Evolutionary conservation across 1,140 invertebrate genomes (phyloP), one percentile per base, ranked within the genome.

Genomic region (Drosophila pseudoobscura): DNA sequence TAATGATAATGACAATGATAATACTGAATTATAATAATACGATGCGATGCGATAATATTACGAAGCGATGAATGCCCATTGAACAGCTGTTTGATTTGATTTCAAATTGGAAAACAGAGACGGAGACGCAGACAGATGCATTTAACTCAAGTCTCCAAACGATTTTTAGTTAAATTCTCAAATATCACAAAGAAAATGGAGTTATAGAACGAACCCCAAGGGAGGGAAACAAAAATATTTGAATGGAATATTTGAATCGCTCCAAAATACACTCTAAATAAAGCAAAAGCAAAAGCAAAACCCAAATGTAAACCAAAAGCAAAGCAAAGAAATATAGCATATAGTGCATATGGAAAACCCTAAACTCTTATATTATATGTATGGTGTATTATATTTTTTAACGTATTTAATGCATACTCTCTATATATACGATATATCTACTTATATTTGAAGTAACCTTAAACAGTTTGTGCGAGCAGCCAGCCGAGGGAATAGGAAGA

Each of bases 381-480:
- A 88, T 79, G 83, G 84, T 88, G 83, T 88, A 88, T 88, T 88
- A 88, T 88, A 88, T 88, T 88, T 88, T 88, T 87, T 88, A 88
- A 88, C 60, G 71, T 87, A 87, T 79, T 85, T 88, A 88, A 83
- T 61, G 58, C 75, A 82, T 88, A 88, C 71, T 79, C 83, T 87
- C 60, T 80, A 74, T 80, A 78, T 78, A 73, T 73, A 85, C 49
- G 70, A 78, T 79, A 78, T 80, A 87, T 78, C 73, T 64, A 87
- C 64, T 87, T 80, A 71, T 87, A 85, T 64, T 85, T 87, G 73
- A 87, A 49, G 54, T 74, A 82, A 87, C 73, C 51, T 56, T 61
- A 52, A 62, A 56, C 55, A 39, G 51, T 68, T 64, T 61, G 58
- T 52, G 51, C 65, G 39, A 79, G 69, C 73, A 79, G 80, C 64